Evolutionary conservation across 2,888 invertebrate species (phyloP), one percentile per base, ranked within the genome.

Genomic region (Vanessa cardui): DNA sequence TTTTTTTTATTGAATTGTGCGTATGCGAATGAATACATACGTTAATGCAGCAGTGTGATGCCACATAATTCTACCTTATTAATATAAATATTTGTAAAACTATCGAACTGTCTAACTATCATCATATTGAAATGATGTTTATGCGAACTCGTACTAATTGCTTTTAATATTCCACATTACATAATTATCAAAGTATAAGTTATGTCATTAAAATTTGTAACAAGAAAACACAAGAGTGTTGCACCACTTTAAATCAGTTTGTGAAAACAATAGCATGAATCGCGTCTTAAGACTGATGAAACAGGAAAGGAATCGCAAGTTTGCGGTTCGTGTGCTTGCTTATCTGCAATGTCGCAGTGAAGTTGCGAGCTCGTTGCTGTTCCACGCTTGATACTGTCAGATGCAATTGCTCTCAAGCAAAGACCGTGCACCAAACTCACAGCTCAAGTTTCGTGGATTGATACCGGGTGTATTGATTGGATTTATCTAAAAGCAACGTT

Each of bases 381-480:
- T 61, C 70, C 76, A 70, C 72, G 73, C 74, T 78, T 77, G 80
- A 79, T 80, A 79, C 78, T 79, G 83, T 82, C 82, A 77, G 72
- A 68, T 71, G 71, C 80, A 80, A 75, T 78, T 78, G 83, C 83
- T 87, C 86, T 88, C 83, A 77, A 76, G 74, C 78, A 75, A 81
- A 81, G 83, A 84, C 85, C 88, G 83, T 81, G 84, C 83, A 85
- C 85, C 68, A 64, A 72, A 71, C 66, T 71, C 63, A 63, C 59
- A 56, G 60, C 50, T 66, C 46, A 58, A 58, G 50, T 67, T 61
- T 60, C 50, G 59, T 62, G 45, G n/a, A 46, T 47, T 50, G 39
- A 59, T 45, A 67, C 52, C 52, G 59, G 59, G 46, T 67, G 59
- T 63, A 59, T 21, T 52, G 62, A 45, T 52, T 44, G 60, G 59